Conservation (phyloP, 37 sponge, comb jelly and placozoan genomes). For the Oscarella lobularis region DNA sequence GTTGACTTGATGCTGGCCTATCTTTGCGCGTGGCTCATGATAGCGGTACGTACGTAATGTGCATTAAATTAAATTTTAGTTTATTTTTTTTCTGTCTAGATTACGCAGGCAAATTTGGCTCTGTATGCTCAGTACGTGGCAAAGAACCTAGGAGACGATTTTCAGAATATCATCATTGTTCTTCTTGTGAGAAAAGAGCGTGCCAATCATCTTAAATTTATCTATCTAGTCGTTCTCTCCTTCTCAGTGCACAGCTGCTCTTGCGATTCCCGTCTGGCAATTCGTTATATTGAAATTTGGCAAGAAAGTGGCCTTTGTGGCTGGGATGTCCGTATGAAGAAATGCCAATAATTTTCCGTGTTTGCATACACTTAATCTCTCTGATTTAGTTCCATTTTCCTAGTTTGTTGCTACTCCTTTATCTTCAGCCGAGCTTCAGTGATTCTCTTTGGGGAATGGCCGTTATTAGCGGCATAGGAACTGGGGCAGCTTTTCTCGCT, state of each 20-base stretch:
- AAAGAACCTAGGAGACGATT: constrained; percentile 30
- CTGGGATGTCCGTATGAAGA: constrained; percentile 35
- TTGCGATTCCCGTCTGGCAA: constrained; percentile 73
- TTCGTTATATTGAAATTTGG: constrained; percentile 34
- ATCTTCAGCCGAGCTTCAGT: neutral
- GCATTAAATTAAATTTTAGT: neutral
- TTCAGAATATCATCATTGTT: constrained; percentile 52
- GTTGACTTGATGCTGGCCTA: constrained; percentile 21
- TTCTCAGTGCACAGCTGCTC: constrained; percentile 19
- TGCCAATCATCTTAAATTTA: no score
- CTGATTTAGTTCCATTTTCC: neutral
- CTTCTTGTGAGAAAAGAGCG: constrained; percentile 13
- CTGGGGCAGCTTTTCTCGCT: constrained; percentile 38
- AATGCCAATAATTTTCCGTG: constrained; percentile 4
- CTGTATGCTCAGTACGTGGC: constrained; percentile 57
- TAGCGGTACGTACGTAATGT: constrained; percentile 27
- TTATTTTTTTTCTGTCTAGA: neutral
- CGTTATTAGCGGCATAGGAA: constrained; percentile 40
- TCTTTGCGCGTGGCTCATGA: constrained; percentile 50
- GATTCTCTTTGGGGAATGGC: constrained; percentile 21
- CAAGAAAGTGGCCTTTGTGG: constrained; percentile 43
- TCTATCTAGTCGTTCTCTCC: no score
- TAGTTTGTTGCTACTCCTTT: constrained; percentile 16
- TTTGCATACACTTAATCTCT: neutral
- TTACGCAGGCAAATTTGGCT: constrained; percentile 22